A percentile compares a stretch with the other conserved stretches of the same genome.
phyloP scores from a whole-genome alignment of 2,797 vertebrate species.

The Protosalanx chinensis region DNA sequence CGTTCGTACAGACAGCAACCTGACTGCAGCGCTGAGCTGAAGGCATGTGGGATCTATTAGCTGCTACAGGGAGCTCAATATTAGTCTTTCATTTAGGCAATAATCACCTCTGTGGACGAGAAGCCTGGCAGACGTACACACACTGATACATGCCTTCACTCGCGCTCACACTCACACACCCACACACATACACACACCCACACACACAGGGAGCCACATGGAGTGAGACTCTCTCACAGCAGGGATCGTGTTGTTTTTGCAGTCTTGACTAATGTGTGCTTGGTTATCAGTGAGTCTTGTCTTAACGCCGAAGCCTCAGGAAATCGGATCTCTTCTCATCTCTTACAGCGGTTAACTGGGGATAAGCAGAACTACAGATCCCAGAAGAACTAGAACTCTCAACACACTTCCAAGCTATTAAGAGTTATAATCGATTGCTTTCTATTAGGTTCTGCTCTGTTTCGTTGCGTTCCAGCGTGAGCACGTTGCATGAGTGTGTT shows the following conservation, averaged over 20 bases:
- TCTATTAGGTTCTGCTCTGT: no score
- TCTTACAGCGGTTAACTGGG: no score
- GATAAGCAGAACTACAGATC: no score
- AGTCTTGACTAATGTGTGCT: constrained; percentile 32
- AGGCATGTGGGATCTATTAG: constrained; percentile 22
- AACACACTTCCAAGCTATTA: no score
- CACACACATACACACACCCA: no score
- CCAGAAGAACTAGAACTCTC: no score
- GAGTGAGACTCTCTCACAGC: constrained; percentile 26
- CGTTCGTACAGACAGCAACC: not conserved
- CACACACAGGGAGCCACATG: no score
- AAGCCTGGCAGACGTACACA: constrained; percentile 25
- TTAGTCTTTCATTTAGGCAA: constrained; percentile 36
- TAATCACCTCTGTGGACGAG: constrained; percentile 34
- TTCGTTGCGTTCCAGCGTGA: not conserved
- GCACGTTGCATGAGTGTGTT: constrained; percentile 6
- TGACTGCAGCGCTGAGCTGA: not conserved
- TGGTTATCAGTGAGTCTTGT: not conserved
- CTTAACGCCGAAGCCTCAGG: no score
- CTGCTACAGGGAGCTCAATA: constrained; percentile 32
- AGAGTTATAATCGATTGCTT: no score
- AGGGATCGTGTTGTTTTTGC: constrained; percentile 32
- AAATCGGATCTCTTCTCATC: no score
- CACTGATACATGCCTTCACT: not conserved
- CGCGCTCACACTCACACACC: not conserved